phyloP scores from a whole-genome alignment of 2,888 invertebrate species.

The Sepioteuthis lessoniana region DNA sequence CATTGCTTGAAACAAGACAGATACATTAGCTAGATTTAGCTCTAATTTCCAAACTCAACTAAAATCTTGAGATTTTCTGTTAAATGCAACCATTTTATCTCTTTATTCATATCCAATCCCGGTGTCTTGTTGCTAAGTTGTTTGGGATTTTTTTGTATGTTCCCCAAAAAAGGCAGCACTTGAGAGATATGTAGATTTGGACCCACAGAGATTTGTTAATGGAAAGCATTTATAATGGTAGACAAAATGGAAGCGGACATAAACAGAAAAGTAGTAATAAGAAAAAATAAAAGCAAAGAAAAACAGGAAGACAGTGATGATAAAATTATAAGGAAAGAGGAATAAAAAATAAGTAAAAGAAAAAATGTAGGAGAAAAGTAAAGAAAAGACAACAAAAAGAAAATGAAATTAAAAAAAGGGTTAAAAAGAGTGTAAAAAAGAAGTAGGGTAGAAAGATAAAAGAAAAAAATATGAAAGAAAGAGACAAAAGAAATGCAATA shows the following conservation, averaged over 20 bases:
- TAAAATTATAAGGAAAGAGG: neutral
- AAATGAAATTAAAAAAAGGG: neutral
- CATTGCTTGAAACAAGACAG: neutral
- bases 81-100: neutral
- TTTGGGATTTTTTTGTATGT: neutral
- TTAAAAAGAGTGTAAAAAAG: neutral
- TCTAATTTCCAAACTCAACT: neutral
- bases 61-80: neutral
- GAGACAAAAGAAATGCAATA: neutral
- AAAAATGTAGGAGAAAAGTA: neutral
- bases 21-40: neutral
- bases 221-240: neutral
- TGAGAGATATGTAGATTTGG: neutral
- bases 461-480: neutral
- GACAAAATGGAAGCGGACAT: neutral
- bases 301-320: neutral
- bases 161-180: neutral
- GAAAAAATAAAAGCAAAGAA: neutral
- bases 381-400: neutral
- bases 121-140: neutral
- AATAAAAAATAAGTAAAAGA: neutral
- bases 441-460: neutral
- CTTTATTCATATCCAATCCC: neutral
- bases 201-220: constrained; percentile 5
- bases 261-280: neutral